Base-by-base conservation (phyloP, 1,140 invertebrate species). In the Zaprionus tsacasi region DNA sequence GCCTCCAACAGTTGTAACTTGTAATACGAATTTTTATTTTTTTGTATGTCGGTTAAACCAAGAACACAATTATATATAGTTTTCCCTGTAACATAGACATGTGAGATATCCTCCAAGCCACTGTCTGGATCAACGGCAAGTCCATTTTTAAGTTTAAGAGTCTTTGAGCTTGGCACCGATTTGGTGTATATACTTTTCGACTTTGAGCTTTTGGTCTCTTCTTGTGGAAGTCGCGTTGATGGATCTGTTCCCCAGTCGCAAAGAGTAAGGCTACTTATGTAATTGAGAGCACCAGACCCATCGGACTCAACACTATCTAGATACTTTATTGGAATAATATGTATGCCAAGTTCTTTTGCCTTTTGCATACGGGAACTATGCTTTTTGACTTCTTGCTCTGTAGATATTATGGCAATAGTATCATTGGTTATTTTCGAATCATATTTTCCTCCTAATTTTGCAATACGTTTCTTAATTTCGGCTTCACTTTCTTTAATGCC, bases 1-100 rank as follows among this genome's bases (percentile, higher is more conserved):
- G 95, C 91, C 92, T 98, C 95, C 12, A 99, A 93, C 38, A 99
- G 92, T 93, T 99, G 99, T 35, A 99, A 74, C 93, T 99, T 99
- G 92, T 99, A 99, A 93, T 94, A 99, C 6, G 97, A 98, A 93
- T 99, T 99, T 82, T 96, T 98, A 57, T 97, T 96, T 10, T 93
- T 94, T 68, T 96, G 95, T 40, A 99, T 95, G 92, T 99, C 97
- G 2, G 98, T 98, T 74, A 96, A 93, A 21, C 96, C 96, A 6
- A 99, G 94, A 1, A 98, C 96, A 56, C 94, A 95, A 38, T 95
- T 97, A 91, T 96, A 99, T 76, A 96, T 96, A n/a, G 95, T 93
- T 12, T 94, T 92, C 0, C 85, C 89, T 71, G 93, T 81, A 70
- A 94, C 93, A 89, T 97, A 96, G 8, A 99, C 96, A 93, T 99